Evolutionary conservation across 37 sponge, comb jelly and placozoan genomes (phyloP).

Genomic region (Theonella swinhoei): DNA sequence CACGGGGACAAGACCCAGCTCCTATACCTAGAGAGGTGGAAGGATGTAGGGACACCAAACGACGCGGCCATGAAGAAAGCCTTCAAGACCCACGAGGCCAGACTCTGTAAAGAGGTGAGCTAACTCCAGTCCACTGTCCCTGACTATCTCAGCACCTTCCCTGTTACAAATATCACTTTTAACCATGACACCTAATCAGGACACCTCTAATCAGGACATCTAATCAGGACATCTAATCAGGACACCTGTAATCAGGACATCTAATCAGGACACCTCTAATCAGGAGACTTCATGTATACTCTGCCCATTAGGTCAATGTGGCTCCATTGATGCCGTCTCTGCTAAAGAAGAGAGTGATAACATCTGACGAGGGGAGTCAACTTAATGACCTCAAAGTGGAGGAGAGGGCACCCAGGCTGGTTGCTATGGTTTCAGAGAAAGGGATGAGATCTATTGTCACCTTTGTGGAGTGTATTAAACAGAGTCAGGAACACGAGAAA

Average conservation of each 20-base stretch:
- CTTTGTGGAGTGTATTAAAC: slow-evolving; percentile 35
- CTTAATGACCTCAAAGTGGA: not conserved
- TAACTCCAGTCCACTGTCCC: too few relatives aligned
- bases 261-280: too few relatives aligned
- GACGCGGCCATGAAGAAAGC: not conserved
- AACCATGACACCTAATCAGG: too few relatives aligned
- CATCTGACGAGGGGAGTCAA: slow-evolving; percentile 2
- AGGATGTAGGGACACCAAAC: not conserved
- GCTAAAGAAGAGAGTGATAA: slow-evolving; percentile 14
- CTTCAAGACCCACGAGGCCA: slow-evolving; percentile 7
- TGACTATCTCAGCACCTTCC: too few relatives aligned
- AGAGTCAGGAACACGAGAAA: slow-evolving; percentile 3
- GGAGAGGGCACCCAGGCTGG: not conserved
- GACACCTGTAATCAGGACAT: too few relatives aligned
- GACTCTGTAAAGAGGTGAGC: not conserved
- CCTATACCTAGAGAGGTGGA: slow-evolving; percentile 27
- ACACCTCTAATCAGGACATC: too few relatives aligned
- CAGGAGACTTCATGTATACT: too few relatives aligned
- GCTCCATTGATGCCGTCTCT: slow-evolving; percentile 20
- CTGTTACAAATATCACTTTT: too few relatives aligned
- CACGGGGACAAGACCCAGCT: slow-evolving; percentile 23
- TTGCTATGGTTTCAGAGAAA: slow-evolving; percentile 9
- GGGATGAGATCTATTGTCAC: not conserved
- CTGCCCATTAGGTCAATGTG: too few relatives aligned
- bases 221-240: too few relatives aligned